These are phyloP conservation scores for Pangasius mekongensis DNA, from an alignment of 2,797 vertebrate species.

Conservation along the genomic window DNA sequence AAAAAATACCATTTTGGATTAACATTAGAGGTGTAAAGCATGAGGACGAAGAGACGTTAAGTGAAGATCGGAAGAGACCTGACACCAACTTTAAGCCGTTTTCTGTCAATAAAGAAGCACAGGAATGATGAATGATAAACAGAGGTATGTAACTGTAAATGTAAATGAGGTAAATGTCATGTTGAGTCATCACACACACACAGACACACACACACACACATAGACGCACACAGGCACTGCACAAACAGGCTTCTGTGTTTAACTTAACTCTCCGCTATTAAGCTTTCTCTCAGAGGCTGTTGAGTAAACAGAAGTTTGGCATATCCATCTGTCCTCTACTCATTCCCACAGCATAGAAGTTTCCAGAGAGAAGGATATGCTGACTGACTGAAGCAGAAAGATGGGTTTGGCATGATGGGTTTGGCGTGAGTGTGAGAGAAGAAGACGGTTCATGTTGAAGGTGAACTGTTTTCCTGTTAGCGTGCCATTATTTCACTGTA, in stretches of 20 bases:
- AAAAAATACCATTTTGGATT: background rate
- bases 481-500: background rate
- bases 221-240: slow-evolving; percentile 2
- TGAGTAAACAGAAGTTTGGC: slow-evolving; percentile 22
- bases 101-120: too few relatives aligned
- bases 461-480: background rate
- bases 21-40: background rate
- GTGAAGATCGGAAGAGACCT: too few relatives aligned
- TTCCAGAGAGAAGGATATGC: slow-evolving; percentile 30
- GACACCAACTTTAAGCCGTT: too few relatives aligned
- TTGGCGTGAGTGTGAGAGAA: background rate
- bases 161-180: background rate
- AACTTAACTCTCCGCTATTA: slow-evolving; percentile 4
- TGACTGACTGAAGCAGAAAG: background rate
- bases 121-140: too few relatives aligned
- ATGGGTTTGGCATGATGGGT: background rate
- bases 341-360: background rate
- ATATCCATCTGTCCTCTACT: slow-evolving; percentile 45
- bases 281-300: slow-evolving; percentile 4
- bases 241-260: slow-evolving; percentile 20
- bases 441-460: background rate
- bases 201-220: slow-evolving; percentile 9
- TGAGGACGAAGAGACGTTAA: too few relatives aligned
- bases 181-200: slow-evolving; percentile 8
- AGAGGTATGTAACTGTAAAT: background rate